phyloP scores from a whole-genome alignment of 2,888 invertebrate genomes.

The Itoplectis maculator region DNA sequence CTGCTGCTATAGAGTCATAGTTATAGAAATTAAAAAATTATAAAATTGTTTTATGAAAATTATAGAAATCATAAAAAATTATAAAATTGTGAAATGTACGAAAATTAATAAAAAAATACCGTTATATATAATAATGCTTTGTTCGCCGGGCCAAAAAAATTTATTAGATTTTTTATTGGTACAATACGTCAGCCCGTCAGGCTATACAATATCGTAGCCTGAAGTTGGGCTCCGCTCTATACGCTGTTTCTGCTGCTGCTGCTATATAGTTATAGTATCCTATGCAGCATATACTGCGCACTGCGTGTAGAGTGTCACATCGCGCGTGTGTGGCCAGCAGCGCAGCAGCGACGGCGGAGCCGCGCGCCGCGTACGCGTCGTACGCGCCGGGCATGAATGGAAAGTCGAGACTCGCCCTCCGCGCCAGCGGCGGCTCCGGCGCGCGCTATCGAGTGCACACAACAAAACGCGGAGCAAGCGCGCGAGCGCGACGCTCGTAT shows the following conservation, averaged over 20 bases:
- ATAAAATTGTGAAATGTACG: no score
- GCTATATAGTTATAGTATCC: no score
- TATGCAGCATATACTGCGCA: neutral
- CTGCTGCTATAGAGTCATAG: no score
- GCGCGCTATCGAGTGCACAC: constrained; percentile 41
- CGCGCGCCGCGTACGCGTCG: constrained; percentile 34
- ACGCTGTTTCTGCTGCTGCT: neutral
- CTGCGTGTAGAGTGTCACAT: constrained; percentile 34
- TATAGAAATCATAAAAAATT: no score
- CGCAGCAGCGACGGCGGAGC: no score
- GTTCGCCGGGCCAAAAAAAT: no score
- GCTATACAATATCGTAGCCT: neutral
- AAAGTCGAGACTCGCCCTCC: constrained; percentile 63
- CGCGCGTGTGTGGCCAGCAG: constrained; percentile 43
- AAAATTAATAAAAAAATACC: no score
- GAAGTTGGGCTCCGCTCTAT: neutral
- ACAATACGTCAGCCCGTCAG: no score
- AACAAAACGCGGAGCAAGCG: neutral
- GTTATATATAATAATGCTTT: no score
- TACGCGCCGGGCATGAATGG: constrained; percentile 69
- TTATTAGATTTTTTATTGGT: no score
- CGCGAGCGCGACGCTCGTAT: constrained; percentile 19
- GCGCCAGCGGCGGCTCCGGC: constrained; percentile 18
- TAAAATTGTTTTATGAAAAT: no score
- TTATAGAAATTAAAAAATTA: no score